phyloP scores from a whole-genome alignment of 2,888 invertebrate genomes.

The Steinernema hermaphroditum region DNA sequence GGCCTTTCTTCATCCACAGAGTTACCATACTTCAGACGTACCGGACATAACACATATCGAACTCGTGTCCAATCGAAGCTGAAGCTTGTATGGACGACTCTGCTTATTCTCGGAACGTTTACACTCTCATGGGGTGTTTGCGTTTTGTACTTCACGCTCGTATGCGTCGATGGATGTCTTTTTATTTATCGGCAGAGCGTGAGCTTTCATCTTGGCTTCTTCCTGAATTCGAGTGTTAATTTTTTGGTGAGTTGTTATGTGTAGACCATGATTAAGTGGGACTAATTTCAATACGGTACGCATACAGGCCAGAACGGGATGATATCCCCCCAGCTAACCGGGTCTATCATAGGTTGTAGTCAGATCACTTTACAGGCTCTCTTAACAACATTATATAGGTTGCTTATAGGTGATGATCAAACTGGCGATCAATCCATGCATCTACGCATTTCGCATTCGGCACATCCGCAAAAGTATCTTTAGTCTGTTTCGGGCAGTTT shows the following conservation, averaged over 20 bases:
- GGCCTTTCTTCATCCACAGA: conserved; percentile 1
- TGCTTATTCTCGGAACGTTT: conserved; percentile 60
- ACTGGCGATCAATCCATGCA: conserved; percentile 63
- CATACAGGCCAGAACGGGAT: too few species aligned
- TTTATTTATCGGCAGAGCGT: conserved; percentile 51
- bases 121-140: conserved; percentile 63
- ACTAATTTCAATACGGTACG: too few species aligned
- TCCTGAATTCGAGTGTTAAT: conserved; percentile 56
- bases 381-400: too few species aligned
- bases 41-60: conserved; percentile 40
- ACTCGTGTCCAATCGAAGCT: conserved; percentile 48
- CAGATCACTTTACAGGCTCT: too few species aligned
- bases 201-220: conserved; percentile 52
- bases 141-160: conserved; percentile 61
- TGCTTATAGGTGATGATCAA: conserved; percentile 57
- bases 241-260: conserved; percentile 57
- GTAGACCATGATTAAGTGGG: too few species aligned
- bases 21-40: conserved; percentile 36
- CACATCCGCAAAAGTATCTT: conserved; percentile 55
- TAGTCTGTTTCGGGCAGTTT: neutral
- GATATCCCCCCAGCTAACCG: too few species aligned
- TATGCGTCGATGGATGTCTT: conserved; percentile 58
- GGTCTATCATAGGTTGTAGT: too few species aligned
- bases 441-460: conserved; percentile 63
- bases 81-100: conserved; percentile 63